A percentile compares a stretch with the other conserved stretches of the same genome.
Evolutionary conservation across 2,113 vertebrate species (phyloP).

Genomic region (Vulpes lagopus): DNA sequence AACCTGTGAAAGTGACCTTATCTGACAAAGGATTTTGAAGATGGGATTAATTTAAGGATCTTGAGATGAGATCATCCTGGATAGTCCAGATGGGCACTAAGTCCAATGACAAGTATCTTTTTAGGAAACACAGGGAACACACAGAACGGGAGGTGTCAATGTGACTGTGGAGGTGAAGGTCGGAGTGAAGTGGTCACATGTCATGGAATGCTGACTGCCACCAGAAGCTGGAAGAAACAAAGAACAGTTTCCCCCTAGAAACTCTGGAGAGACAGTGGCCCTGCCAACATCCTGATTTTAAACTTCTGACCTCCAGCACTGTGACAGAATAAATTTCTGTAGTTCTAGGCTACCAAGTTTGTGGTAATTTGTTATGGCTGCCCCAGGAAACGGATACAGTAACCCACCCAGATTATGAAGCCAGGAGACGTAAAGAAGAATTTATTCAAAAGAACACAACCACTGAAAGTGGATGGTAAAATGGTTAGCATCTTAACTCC

Average conservation of each 20-base stretch:
- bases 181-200: not conserved
- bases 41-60: not conserved
- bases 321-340: not conserved
- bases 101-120: not conserved
- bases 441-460: not conserved
- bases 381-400: not conserved
- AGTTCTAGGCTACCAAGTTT: not conserved
- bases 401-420: not conserved
- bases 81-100: not conserved
- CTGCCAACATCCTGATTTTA: not conserved
- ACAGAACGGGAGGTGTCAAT: not conserved
- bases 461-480: not conserved
- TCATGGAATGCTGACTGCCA: not conserved
- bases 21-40: not conserved
- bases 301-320: not conserved
- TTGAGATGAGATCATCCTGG: not conserved
- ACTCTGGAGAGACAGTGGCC: not conserved
- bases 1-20: not conserved
- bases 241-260: not conserved
- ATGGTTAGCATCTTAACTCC: not conserved
- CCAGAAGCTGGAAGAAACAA: not conserved
- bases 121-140: not conserved
- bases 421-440: not conserved
- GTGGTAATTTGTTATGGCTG: not conserved
- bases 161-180: not conserved